Base-by-base conservation (phyloP, 1,140 invertebrate species). In the Drusus annulatus region DNA sequence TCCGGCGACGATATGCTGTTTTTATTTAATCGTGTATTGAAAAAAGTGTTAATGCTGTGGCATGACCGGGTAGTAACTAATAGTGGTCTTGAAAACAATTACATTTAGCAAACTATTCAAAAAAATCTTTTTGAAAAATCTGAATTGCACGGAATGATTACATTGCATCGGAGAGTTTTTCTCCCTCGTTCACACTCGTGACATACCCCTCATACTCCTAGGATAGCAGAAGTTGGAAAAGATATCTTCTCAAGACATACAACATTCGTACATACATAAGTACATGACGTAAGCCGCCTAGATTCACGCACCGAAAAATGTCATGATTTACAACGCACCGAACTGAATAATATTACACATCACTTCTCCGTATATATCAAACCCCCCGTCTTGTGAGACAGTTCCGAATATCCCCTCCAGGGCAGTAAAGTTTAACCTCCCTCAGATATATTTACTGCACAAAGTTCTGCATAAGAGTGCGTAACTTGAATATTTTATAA, bases 291-390 rank as follows among this genome's bases (percentile, higher is more conserved):
- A 73, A 73, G 36, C 19, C 50, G 36, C 15, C 8, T 10, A 75
- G 56, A 58, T 60, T 56, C 28, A 75, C 73, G 73, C 73, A 58
- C 52, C 16, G 56, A 16, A 58, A 36, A 36, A 58, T 31, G 16
- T 58, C 52, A 58, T 75, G 73, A 75, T 75, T 75, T 75, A 75
- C 73, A 58, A 31, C 73, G 31, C 73, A 52, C 16, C 19, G 51
- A 28, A 75, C 54, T 75, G 73, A 75, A 75, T 60, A 75, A 75
- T 60, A 75, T 75, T 75, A 75, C 73, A 60, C 25, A 36, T 25
- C 58, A 36, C n/a, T 36, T 31, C 31, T 60, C 31, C 19, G 17
- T 25, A 51, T 51, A 51, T 73, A 36, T 73, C 52, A 16, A 16
- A 19, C 50, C 31, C 31, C n/a, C 63, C 28, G 6, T 36, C 28